Base-by-base conservation (phyloP, 2,888 invertebrate genomes). In the Pseudanteris insignis region DNA sequence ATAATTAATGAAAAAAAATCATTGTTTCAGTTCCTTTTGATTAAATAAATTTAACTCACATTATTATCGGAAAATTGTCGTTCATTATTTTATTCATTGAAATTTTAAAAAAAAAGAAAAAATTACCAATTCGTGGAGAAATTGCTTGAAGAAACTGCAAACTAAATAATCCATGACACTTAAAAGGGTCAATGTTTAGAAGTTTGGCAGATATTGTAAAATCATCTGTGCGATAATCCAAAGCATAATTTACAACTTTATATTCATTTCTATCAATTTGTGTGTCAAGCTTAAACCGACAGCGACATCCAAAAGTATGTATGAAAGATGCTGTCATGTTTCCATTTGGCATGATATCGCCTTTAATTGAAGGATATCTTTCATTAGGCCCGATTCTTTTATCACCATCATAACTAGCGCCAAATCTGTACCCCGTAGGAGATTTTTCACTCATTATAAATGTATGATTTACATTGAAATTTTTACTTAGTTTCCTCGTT, bases 211-310 rank as follows among this genome's bases (percentile, higher is more conserved):
- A 71, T 2, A 75, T 1, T 0, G 78, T 79, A 9, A 65, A 73
- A 41, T 79, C 76, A 26, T 80, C 75, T 2, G 77, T 69, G n/a
- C 79, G 70, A 54, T 79, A 79, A 28, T 80, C 79, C 7, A 73
- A 3, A 0, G 58, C 64, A 2, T 74, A 67, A 25, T 67, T 75
- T 1, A 62, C 67, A 1, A 70, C 65, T 46, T 71, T 70, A 55
- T 67, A 77, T 18, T 46, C 33, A 5, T 30, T 10, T 25, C 26
- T 9, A 2, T 50, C 51, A 12, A 78, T 65, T 46, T 78, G 74
- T 0, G 77, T 66, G 0, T 70, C 65, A 2, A 78, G 48, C 51
- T 76, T 75, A 8, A 74, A 55, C 13, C 79, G 68, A 10, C 63
- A 68, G 34, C 78, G 65, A 47, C 79, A 78, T 2, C 77, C 79